A percentile compares a stretch with the other conserved stretches of the same genome.
phyloP scores from a whole-genome alignment of 2,113 vertebrate genomes.

The Colius striatus region DNA sequence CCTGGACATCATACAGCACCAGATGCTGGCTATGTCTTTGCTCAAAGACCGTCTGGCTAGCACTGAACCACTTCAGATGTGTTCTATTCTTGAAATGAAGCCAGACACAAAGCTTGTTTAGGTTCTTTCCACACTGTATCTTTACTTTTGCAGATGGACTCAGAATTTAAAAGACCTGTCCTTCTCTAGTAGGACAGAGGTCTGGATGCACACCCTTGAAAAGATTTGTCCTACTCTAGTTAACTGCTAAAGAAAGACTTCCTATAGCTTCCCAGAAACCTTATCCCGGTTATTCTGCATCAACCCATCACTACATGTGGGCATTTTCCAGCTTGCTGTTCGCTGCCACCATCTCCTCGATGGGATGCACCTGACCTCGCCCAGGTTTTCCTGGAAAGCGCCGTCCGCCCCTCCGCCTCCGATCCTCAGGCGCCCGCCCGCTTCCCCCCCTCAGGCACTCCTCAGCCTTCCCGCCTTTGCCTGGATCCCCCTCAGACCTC shows the following conservation, averaged over 20 bases:
- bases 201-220: not conserved
- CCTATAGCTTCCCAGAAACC: not conserved
- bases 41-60: not conserved
- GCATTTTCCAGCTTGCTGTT: not conserved
- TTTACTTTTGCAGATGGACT: not conserved
- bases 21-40: not conserved
- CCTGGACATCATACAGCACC: not conserved
- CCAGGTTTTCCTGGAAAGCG: not conserved
- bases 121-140: not conserved
- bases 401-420: too few species aligned
- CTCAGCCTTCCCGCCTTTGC: too few species aligned
- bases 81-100: not conserved
- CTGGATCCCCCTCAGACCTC: too few species aligned
- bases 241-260: not conserved
- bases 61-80: not conserved
- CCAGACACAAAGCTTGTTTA: not conserved
- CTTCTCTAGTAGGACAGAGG: too few species aligned
- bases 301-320: rapidly evolving
- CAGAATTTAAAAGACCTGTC: not conserved
- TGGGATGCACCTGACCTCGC: not conserved
- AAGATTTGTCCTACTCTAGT: not conserved
- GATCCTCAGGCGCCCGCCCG: too few species aligned
- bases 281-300: not conserved
- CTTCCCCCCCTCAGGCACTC: too few species aligned
- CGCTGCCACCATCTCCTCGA: rapidly evolving